Evolutionary conservation across 2,888 invertebrate genomes (phyloP).

Genomic region (Eupeodes luniger): DNA sequence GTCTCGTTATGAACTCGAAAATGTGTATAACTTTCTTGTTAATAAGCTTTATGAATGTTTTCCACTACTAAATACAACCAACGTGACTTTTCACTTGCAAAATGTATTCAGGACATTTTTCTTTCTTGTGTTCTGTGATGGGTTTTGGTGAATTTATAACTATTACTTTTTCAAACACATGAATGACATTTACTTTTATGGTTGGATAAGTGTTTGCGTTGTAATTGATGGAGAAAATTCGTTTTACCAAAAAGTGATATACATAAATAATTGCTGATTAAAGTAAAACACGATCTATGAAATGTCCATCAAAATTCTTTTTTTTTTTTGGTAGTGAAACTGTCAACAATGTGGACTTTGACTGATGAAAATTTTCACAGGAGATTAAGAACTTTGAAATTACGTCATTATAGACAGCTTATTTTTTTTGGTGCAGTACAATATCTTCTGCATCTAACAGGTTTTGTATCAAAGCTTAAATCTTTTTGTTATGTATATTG

Average conservation of each 20-base stretch:
- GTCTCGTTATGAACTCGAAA: not conserved
- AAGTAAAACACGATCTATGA: too few species aligned
- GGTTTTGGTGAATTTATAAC: slow-evolving; percentile 3
- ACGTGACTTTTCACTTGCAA: slow-evolving; percentile 6
- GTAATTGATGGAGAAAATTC: not conserved
- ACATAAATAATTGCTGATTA: not conserved
- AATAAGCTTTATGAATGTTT: slow-evolving; percentile 23
- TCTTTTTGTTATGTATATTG: too few species aligned
- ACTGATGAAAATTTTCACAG: too few species aligned
- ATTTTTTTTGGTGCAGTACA: too few species aligned
- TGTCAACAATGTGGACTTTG: too few species aligned
- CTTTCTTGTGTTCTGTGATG: not conserved
- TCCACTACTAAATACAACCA: not conserved
- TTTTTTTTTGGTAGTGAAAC: too few species aligned
- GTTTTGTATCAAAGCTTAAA: too few species aligned
- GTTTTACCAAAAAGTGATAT: not conserved
- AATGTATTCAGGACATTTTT: slow-evolving; percentile 22
- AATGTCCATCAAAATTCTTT: too few species aligned
- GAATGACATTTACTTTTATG: slow-evolving; percentile 6
- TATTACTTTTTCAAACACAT: slow-evolving; percentile 8
- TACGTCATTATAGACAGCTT: too few species aligned
- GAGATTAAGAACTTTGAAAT: too few species aligned
- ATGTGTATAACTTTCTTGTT: slow-evolving; percentile 54
- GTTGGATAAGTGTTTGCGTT: not conserved
- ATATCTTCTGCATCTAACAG: too few species aligned